Base-by-base conservation (phyloP, 2,113 vertebrate genomes). In the Trematomus loennbergii region DNA sequence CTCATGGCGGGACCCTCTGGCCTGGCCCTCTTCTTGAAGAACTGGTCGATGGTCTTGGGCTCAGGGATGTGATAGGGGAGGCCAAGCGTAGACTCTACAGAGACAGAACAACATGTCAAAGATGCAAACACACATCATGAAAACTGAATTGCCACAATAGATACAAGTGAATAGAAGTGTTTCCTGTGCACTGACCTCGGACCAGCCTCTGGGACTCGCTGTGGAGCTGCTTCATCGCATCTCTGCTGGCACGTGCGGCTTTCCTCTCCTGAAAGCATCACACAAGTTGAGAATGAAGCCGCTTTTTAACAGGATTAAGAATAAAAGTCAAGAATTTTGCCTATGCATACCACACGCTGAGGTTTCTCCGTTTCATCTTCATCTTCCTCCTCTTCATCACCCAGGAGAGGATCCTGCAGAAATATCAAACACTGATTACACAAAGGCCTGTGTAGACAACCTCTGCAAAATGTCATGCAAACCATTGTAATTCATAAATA, bases 41-140 rank as follows among this genome's bases (percentile, higher is more conserved):
- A 99, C 73, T 99, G 96, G 1, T 97, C 95, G 57, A 99, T 85
- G 49, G 93, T 97, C 93, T 97, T 99, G 75, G 96, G 95, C 72
- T 97, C 95, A 20, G 98, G 97, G 79, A 99, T 78, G 11, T 99
- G 97, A 88, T 99, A 99, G 0, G 97, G 97, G 68, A 99, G 94
- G 78, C 97, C 97, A 5, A 97, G 86, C 0, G 92, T 90, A 0
- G 97, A 96, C 87, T 99, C 98, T 99, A 73, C 12, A 73, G n/a
- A 70, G 50, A 40, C 5, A 74, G 53, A 72, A 22, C 3, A 58
- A 63, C 1, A 13, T 10, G 18, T 67, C n/a, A 77, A n/a, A 54
- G 2, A 67, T 45, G 45, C 3, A 9, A 3, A 9, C n/a, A 40
- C 36, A 40, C 36, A 8, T 40, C 8, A 40, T 7, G 36, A 40